Conservation (phyloP, 2,797 vertebrate genomes). For the Sandelia bainsii region DNA sequence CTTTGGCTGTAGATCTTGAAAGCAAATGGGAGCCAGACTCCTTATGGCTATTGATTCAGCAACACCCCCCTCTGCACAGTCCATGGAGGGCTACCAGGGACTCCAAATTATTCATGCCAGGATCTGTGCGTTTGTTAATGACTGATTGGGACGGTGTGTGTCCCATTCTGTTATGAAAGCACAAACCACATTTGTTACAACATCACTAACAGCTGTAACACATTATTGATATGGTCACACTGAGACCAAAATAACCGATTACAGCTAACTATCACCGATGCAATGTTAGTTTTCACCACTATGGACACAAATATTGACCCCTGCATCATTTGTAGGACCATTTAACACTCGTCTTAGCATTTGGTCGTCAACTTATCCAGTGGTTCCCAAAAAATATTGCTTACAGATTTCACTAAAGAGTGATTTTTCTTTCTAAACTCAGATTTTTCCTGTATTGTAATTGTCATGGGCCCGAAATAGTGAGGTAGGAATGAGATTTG, state of each 20-base stretch:
- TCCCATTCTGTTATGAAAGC: conserved; percentile 51
- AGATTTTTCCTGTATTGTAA: no score
- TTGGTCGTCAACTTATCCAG: not conserved
- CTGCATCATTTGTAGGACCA: not conserved
- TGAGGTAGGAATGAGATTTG: no score
- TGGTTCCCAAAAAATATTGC: not conserved
- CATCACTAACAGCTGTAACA: conserved; percentile 27
- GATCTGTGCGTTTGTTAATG: conserved; percentile 67
- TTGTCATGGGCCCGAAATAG: no score
- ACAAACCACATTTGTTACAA: conserved; percentile 41
- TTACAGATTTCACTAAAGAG: no score
- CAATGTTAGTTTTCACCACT: not conserved
- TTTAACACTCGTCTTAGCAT: not conserved
- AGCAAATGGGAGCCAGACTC: conserved; percentile 79
- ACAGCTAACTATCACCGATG: not conserved
- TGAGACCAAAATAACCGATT: conserved; percentile 29
- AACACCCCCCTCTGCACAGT: conserved; percentile 50
- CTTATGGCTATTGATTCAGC: conserved; percentile 82
- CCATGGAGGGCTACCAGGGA: conserved; percentile 56
- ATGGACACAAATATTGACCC: not conserved
- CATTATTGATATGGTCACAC: conserved; percentile 20
- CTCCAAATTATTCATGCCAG: conserved; percentile 79
- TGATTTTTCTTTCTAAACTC: no score
- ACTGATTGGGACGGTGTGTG: conserved; percentile 56
- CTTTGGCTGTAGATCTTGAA: conserved; percentile 83